Conservation (phyloP, 2,888 invertebrate species). For the Invenusta paracnida region DNA sequence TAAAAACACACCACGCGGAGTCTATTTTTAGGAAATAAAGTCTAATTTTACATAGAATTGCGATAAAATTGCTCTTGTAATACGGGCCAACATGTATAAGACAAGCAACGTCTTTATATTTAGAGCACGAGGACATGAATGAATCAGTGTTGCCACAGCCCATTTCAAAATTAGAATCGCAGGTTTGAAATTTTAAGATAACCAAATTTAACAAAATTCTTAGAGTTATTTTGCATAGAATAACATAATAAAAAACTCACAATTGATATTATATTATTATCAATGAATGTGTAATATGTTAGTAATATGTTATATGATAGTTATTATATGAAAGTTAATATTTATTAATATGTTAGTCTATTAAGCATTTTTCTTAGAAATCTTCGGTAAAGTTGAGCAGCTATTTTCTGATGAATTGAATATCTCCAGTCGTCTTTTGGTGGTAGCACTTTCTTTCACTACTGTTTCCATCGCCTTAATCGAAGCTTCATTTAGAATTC, state of each 20-base stretch:
- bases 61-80: no score
- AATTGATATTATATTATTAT: not conserved
- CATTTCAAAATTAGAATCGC: not conserved
- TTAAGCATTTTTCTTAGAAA: not conserved
- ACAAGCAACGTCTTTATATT: not conserved
- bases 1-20: not conserved
- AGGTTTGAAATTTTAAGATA: not conserved
- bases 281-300: not conserved
- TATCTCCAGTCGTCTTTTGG: not conserved
- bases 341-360: not conserved
- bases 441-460: not conserved
- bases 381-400: not conserved
- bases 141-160: not conserved
- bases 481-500: not conserved
- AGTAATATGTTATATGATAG: no score
- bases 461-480: not conserved
- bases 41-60: no score
- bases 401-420: not conserved
- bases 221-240: not conserved
- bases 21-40: not conserved
- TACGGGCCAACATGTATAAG: no score
- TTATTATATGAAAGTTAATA: no score
- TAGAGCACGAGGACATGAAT: not conserved
- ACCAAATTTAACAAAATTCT: not conserved
- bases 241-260: not conserved